These are phyloP conservation scores for Drosophila longiperda DNA, from an alignment of 2,888 invertebrate genomes.

Conservation along the genomic window DNA sequence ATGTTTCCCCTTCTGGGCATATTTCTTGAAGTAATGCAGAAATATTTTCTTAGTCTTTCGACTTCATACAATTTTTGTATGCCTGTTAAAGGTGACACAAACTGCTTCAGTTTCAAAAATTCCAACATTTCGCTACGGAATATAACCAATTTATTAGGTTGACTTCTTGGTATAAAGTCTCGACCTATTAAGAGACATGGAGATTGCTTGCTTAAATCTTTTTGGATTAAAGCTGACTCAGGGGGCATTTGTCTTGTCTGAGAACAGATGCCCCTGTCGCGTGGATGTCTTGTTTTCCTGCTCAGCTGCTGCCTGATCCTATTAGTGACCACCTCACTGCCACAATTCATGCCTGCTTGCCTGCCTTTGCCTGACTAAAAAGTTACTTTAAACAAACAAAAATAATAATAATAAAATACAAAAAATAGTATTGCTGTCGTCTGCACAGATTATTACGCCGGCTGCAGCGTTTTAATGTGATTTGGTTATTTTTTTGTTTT, in stretches of 20 bases:
- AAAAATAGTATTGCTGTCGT: conserved; percentile 2
- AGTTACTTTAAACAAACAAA: not conserved
- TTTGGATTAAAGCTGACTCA: not conserved
- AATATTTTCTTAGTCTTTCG: not conserved
- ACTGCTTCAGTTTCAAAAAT: too few relatives aligned
- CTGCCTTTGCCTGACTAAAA: not conserved
- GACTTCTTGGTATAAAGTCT: not conserved
- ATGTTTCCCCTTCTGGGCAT: not conserved
- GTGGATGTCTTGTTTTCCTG: not conserved
- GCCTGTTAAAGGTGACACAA: not conserved
- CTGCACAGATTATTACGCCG: not conserved
- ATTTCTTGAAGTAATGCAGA: not conserved
- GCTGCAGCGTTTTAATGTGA: conserved; percentile 10
- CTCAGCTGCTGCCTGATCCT: not conserved
- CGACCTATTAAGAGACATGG: not conserved
- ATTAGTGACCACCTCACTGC: not conserved
- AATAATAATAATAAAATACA: not conserved
- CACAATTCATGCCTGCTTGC: not conserved
- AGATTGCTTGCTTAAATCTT: not conserved
- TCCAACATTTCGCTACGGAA: not conserved
- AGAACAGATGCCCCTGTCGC: not conserved
- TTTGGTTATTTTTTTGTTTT: conserved; percentile 2
- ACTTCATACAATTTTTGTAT: not conserved
- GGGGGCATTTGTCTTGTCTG: not conserved
- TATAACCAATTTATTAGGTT: not conserved